Base-by-base conservation (phyloP, 2,888 invertebrate genomes). In the Unio pictorum region DNA sequence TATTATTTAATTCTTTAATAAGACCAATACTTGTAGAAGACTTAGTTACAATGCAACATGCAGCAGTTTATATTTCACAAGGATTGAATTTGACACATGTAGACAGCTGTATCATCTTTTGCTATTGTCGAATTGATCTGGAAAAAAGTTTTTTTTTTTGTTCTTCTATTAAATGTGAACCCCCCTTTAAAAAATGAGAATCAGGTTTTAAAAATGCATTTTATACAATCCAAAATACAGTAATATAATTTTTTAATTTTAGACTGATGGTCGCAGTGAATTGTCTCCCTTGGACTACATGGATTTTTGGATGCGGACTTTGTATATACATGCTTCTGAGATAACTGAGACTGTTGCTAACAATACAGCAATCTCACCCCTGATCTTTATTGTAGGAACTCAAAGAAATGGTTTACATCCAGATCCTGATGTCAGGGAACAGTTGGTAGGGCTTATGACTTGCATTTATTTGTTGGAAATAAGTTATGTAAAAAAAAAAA, bases 351-450 rank as follows among this genome's bases (percentile, higher is more conserved):
- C 76, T 55, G 75, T 73, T 55, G 72, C 83, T 7, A 83, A 84
- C 66, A 83, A 81, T 73, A 83, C 72, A 6, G 80, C 80, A 11
- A 79, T 87, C 67, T 88, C 88, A 26, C 90, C 90, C 5, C 89
- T 90, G n/a, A 86, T 90, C 55, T 83, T 90, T 63, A 82, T 90
- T 55, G 90, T 90, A 18, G 90, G 90, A 4, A 89, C 90, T 1
- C 90, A 90, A 75, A 81, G 87, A 55, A 83, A 87, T 70, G 83
- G 86, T 62, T 81, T 90, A 20, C 77, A 84, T 72, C 68, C 75
- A n/a, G 87, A 89, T 60, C 74, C 80, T 8, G 76, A 72, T 30
- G 66, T 78, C 34, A 74, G 80, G 30, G 69, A 79, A 34, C 72
- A 82, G 66, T 67, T 83, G 81, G 81, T 82, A 45, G 45, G 45